Percentiles rank a stretch among this genome's conserved stretches.
Conservation (phyloP, 2,797 vertebrate genomes). For the Enteromius trimaculatus region DNA sequence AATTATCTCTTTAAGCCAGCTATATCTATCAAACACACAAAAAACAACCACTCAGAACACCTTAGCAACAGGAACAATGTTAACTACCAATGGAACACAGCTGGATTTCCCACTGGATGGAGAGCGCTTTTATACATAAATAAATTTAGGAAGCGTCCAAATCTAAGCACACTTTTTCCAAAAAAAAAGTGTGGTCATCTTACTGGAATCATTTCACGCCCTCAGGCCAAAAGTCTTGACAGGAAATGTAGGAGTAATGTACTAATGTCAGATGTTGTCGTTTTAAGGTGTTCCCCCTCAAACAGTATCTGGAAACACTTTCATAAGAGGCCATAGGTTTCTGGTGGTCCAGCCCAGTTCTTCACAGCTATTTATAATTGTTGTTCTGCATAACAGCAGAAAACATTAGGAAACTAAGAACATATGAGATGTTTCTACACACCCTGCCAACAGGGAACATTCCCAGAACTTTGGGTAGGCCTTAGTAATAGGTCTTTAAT, state of each 20-base stretch:
- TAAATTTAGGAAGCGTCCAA: conserved; percentile 6
- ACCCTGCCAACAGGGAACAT: neutral
- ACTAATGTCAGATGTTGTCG: conserved; percentile 56
- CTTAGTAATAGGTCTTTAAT: neutral
- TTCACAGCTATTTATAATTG: conserved; percentile 1
- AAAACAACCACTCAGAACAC: neutral
- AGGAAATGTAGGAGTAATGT: conserved; percentile 32
- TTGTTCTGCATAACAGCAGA: neutral
- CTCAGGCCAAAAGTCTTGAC: conserved; percentile 18
- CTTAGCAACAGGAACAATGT: neutral
- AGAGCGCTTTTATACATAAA: neutral
- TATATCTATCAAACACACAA: neutral
- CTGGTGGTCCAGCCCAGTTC: conserved; percentile 1
- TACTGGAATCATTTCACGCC: conserved; percentile 21
- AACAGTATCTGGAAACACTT: conserved; percentile 53
- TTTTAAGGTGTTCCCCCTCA: conserved; percentile 55
- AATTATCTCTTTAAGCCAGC: neutral
- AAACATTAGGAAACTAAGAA: conserved; percentile 4
- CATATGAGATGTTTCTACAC: neutral
- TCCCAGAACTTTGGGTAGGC: neutral
- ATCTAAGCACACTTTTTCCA: neutral
- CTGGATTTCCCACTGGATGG: no score
- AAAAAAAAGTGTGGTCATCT: conserved; percentile 18
- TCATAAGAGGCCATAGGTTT: neutral
- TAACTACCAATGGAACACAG: no score